These are phyloP conservation scores for Callinectes sapidus DNA, from an alignment of 2,888 invertebrate species.

Conservation along the genomic window DNA sequence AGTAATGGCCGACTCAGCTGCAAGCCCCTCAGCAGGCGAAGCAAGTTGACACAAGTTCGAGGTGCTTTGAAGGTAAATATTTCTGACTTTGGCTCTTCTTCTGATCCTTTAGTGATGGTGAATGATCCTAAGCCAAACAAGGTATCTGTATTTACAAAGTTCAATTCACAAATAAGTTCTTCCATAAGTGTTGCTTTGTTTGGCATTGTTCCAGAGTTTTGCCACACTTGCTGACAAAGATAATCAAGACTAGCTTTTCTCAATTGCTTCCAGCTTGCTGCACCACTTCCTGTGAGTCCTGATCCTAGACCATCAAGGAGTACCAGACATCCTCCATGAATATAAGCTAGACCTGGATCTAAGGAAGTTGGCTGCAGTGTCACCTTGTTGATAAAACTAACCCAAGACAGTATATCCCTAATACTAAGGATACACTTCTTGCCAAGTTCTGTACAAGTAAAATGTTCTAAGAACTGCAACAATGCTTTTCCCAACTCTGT, in stretches of 20 bases:
- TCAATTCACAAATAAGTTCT: conserved; percentile 36
- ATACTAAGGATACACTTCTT: conserved; percentile 88
- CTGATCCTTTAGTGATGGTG: conserved; percentile 81
- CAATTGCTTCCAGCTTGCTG: conserved; percentile 74
- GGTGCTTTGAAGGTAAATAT: conserved; percentile 85
- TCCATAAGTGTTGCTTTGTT: conserved; percentile 58
- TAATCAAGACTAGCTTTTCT: conserved; percentile 60
- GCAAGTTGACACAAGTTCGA: conserved; percentile 87
- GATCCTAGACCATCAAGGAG: conserved; percentile 94
- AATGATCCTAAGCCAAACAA: conserved; percentile 88
- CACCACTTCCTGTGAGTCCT: conserved; percentile 85
- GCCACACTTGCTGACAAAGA: conserved; percentile 63
- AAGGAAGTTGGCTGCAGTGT: conserved; percentile 71
- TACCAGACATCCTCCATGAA: conserved; percentile 93
- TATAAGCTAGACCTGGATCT: conserved; percentile 80
- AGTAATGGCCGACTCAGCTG: conserved; percentile 90
- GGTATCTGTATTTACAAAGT: conserved; percentile 68
- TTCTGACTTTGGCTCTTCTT: conserved; percentile 74
- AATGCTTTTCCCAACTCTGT: conserved; percentile 62
- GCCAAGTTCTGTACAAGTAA: conserved; percentile 68
- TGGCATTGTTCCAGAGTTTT: conserved; percentile 47
- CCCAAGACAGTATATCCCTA: conserved; percentile 94
- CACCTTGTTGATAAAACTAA: conserved; percentile 87
- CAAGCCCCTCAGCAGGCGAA: conserved; percentile 90
- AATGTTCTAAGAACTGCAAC: conserved; percentile 66